These are phyloP conservation scores for Psilopogon haemacephalus DNA, from an alignment of 2,113 vertebrate species.

Conservation along the genomic window DNA sequence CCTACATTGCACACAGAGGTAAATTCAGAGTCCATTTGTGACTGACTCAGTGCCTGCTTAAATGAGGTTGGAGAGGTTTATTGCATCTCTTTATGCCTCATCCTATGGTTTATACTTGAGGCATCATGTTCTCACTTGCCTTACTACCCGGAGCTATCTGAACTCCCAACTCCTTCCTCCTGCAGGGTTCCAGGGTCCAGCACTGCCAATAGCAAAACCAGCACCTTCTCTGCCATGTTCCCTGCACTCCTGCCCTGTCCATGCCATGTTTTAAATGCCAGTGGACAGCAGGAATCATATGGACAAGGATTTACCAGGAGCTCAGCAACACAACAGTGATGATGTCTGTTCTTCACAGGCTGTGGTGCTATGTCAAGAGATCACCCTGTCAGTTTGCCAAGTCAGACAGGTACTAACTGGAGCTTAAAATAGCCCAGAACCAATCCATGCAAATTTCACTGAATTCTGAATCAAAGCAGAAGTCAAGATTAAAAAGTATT, in stretches of 20 bases:
- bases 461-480: background rate
- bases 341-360: background rate
- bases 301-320: background rate
- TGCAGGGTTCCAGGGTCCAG: background rate
- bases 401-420: background rate
- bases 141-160: background rate
- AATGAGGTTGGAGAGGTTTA: background rate
- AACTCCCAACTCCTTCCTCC: background rate
- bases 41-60: background rate
- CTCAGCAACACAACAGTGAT: background rate
- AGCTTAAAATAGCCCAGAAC: background rate
- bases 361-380: background rate
- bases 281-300: background rate
- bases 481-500: background rate
- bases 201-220: background rate
- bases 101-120: background rate
- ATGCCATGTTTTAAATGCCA: background rate
- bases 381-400: accelerated
- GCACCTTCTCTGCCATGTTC: background rate
- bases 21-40: background rate
- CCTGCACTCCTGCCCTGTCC: background rate
- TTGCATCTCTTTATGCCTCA: background rate
- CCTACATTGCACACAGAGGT: background rate
- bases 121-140: background rate
- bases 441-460: accelerated